Conservation (phyloP, 1,140 invertebrate genomes). For the Trinorchestia longiramus region DNA sequence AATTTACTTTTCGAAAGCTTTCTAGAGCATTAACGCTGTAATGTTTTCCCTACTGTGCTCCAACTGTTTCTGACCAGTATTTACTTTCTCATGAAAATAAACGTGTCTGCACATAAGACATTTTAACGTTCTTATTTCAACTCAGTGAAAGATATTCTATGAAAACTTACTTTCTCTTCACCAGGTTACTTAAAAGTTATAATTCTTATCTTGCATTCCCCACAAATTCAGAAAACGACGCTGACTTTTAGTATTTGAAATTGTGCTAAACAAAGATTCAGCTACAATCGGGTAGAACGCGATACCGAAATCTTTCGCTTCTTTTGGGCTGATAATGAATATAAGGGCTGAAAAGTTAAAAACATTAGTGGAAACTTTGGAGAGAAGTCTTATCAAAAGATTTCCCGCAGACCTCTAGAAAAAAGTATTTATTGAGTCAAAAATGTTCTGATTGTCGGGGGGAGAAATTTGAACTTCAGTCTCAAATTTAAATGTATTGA, state of each 20-base stretch:
- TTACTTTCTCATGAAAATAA: no score
- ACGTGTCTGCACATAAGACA: no score
- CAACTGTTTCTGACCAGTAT: no score
- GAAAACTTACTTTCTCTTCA: background rate
- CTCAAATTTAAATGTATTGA: background rate
- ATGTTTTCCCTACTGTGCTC: no score
- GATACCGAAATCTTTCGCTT: background rate
- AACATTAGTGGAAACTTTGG: background rate
- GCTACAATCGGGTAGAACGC: background rate
- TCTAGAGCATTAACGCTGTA: no score
- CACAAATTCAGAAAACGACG: background rate
- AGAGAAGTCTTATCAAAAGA: background rate
- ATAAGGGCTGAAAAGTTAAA: constrained; percentile 24
- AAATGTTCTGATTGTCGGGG: background rate
- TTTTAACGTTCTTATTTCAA: background rate
- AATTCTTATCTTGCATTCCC: background rate
- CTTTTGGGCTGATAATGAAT: background rate
- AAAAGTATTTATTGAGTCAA: background rate
- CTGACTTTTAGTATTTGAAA: background rate
- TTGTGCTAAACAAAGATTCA: background rate
- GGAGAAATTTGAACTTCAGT: background rate
- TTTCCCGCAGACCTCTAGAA: background rate
- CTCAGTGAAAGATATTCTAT: background rate
- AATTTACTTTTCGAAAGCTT: no score
- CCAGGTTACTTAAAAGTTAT: background rate